phyloP scores from a whole-genome alignment of 2,888 invertebrate genomes.

The Xestia sexstrigata region DNA sequence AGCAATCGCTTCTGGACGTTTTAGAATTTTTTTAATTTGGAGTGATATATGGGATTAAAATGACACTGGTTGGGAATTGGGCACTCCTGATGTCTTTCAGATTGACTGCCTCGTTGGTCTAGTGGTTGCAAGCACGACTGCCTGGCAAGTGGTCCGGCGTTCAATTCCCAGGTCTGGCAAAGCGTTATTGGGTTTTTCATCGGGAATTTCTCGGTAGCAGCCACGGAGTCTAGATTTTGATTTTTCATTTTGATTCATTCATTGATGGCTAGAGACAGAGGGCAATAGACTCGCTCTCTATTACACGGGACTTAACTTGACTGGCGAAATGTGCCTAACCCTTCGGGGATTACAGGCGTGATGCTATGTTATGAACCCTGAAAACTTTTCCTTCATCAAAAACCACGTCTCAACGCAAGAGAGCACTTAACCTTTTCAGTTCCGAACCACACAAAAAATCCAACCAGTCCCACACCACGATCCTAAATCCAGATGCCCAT shows the following conservation, averaged over 20 bases:
- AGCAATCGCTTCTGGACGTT: not conserved
- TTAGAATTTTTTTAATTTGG: slow-evolving; percentile 1
- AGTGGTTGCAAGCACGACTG: too few species aligned
- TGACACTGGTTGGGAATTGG: not conserved
- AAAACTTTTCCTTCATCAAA: not conserved
- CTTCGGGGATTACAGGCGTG: not conserved
- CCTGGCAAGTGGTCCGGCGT: too few species aligned
- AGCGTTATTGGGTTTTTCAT: too few species aligned
- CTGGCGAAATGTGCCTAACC: not conserved
- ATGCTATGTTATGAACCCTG: not conserved
- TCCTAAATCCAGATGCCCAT: slow-evolving; percentile 58
- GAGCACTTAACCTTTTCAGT: not conserved
- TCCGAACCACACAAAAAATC: not conserved
- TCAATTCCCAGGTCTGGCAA: too few species aligned
- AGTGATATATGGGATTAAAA: slow-evolving; percentile 4
- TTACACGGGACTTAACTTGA: not conserved
- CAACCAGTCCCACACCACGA: not conserved
- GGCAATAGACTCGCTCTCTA: too few species aligned
- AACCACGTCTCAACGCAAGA: too few species aligned
- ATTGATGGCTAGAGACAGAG: not conserved
- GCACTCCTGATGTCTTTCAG: not conserved
- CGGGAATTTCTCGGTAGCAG: too few species aligned
- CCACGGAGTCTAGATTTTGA: not conserved
- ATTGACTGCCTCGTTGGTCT: not conserved
- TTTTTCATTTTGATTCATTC: too few species aligned